Conservation (phyloP, 2,113 vertebrate species). For the Paramormyrops kingsleyae region DNA sequence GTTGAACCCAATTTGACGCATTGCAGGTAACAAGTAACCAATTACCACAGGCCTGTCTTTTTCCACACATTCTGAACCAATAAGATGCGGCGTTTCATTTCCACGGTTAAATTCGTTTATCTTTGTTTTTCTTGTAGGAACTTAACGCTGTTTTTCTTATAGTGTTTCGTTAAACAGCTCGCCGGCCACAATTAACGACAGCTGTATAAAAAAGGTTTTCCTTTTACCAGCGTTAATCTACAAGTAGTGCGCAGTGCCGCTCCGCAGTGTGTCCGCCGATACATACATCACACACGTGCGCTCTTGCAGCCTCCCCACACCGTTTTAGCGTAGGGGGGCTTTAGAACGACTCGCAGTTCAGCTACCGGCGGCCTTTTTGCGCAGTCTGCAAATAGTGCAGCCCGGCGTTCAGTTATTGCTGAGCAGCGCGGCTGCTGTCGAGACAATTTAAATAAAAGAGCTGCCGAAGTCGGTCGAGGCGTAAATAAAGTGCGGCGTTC, state of each 20-base stretch:
- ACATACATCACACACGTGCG: neutral
- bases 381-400: conserved; percentile 25
- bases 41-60: conserved; percentile 19
- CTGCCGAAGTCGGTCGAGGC: neutral
- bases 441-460: neutral
- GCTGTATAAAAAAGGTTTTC: neutral
- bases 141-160: neutral
- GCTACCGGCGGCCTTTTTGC: conserved; percentile 5
- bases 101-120: neutral
- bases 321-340: neutral
- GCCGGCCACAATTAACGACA: neutral
- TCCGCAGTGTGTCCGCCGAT: neutral
- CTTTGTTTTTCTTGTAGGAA: neutral
- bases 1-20: conserved; percentile 28
- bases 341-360: neutral
- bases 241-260: neutral
- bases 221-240: neutral
- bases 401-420: conserved; percentile 1
- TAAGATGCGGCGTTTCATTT: conserved; percentile 18
- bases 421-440: neutral
- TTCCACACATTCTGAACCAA: conserved; percentile 20
- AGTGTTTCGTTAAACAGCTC: neutral
- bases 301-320: neutral
- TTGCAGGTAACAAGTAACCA: conserved; percentile 30
- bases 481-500: conserved; percentile 13